Conservation (phyloP, 2,113 vertebrate genomes). For the Oncorhynchus masou region DNA sequence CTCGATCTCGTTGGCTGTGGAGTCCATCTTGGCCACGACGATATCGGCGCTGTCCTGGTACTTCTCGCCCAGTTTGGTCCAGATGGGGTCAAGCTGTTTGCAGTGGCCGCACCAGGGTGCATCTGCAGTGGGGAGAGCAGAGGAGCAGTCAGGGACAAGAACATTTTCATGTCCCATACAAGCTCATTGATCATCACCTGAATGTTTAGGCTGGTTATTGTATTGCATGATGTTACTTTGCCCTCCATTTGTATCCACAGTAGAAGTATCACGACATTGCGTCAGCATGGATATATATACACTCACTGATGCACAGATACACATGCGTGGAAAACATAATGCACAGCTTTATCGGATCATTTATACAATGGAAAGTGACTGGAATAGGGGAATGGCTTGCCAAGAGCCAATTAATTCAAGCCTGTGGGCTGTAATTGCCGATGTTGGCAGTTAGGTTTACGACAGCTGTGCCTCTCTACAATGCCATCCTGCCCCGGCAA, state of each 20-base stretch:
- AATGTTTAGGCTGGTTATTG: not conserved
- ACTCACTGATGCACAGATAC: not conserved
- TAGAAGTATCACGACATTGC: no score
- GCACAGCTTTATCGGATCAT: not conserved
- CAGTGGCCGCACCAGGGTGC: conserved; percentile 99
- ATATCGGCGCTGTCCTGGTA: conserved; percentile 81
- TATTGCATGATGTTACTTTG: no score
- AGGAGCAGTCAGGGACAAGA: not conserved
- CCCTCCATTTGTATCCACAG: no score
- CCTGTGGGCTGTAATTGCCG: not conserved
- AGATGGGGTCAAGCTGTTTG: conserved; percentile 95
- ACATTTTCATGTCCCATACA: not conserved
- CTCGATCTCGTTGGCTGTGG: conserved; percentile 94
- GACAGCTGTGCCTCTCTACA: conserved; percentile 7
- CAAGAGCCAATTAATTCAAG: not conserved
- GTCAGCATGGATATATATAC: not conserved
- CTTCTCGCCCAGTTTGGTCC: conserved; percentile 93
- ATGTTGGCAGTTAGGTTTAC: not conserved
- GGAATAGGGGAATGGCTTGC: not conserved
- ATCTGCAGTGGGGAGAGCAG: conserved; percentile 70
- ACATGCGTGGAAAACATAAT: not conserved
- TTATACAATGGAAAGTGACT: not conserved
- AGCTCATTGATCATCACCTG: not conserved
- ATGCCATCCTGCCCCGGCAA: not conserved
- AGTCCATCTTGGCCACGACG: conserved; percentile 95